Evolutionary conservation across 1,140 invertebrate species (phyloP), one percentile per base, ranked within the genome.

Genomic region (Pogonus chalceus): DNA sequence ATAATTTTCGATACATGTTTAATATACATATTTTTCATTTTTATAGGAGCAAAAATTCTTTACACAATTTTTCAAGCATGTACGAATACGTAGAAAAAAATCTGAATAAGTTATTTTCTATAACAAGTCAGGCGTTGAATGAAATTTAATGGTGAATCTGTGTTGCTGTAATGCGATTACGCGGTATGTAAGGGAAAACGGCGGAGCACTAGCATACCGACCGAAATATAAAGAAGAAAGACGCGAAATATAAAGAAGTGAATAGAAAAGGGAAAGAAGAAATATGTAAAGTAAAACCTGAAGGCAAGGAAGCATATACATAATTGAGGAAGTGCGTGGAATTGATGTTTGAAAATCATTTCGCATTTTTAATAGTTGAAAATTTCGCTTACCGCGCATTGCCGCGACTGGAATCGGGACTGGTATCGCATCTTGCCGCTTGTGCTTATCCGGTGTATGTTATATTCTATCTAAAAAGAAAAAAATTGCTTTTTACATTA

Each of bases 241-340:
- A 31, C 14, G 26, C 14, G 14, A 31, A 31, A 31, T 31, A 31
- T 31, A 31, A 31, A 31, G 26, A 31, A 31, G 26, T 7, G 26
- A 14, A 18, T 12, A 18, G 18, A 43, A 43, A 4, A 16, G 4
- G 37, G 18, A 43, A 43, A 10, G 37, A 43, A 18, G 37, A 43
- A 18, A 18, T 18, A 18, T 4, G 37, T 43, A 43, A 43, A 43
- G 18, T 18, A 18, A 43, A 43, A 43, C 37, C 18, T 18, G 37
- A 3, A 12, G 26, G 14, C 14, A 31, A 31, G 26, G 26, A 31
- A 31, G 14, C 26, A 31, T 16, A 43, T 43, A 43, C 37, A 43
- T 43, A 43, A 43, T 43, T 43, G 37, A 43, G 37, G 37, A 43
- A 43, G 37, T 18, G 37, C 18, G 37, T 43, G 37, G 3, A 43